A percentile compares a stretch with the other conserved stretches of the same genome.
phyloP scores from a whole-genome alignment of 2,797 vertebrate genomes.

The Chloroceryle inda region DNA sequence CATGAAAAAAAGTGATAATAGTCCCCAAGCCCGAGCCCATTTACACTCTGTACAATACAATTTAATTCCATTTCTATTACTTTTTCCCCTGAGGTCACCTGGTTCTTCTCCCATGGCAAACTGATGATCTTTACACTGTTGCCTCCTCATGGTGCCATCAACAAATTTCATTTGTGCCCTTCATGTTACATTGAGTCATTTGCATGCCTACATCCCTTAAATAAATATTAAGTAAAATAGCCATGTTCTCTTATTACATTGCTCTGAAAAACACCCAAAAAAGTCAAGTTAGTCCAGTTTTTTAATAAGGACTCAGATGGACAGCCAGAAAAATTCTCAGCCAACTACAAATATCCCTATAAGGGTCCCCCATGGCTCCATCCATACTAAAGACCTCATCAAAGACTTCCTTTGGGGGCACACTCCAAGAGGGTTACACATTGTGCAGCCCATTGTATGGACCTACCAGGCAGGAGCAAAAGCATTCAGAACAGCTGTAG shows the following conservation, averaged over 20 bases:
- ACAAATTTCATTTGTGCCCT: neutral
- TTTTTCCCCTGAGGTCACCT: neutral
- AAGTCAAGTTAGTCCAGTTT: neutral
- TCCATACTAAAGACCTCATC: too few relatives aligned
- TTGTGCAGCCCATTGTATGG: neutral
- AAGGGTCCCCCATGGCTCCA: accelerated
- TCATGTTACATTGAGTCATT: neutral
- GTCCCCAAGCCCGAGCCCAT: neutral
- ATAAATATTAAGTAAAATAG: neutral
- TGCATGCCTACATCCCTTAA: accelerated
- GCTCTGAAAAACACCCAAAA: neutral
- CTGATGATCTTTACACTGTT: neutral
- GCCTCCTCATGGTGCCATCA: neutral
- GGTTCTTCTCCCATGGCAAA: neutral
- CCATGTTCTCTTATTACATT: accelerated
- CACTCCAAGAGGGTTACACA: neutral
- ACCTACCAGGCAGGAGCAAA: neutral
- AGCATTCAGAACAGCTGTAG: neutral
- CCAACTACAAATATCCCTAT: neutral
- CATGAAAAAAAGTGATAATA: neutral
- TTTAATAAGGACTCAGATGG: neutral
- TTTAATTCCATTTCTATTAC: neutral
- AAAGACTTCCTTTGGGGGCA: neutral
- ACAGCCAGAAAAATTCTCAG: neutral
- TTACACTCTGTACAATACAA: neutral